Conservation (phyloP, 2,888 invertebrate genomes). For the Eumerus sabulonum region DNA sequence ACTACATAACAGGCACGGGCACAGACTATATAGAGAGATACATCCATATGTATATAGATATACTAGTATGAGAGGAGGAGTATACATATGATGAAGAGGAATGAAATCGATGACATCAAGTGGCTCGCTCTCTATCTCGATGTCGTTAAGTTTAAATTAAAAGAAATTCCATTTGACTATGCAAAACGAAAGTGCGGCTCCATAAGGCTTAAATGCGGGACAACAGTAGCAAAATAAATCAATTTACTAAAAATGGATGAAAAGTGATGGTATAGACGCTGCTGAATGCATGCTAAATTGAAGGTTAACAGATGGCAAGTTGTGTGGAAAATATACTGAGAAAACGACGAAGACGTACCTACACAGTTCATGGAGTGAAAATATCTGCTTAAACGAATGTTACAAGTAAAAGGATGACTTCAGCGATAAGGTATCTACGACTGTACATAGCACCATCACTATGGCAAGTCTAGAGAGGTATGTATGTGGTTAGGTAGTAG, state of each 20-base stretch:
- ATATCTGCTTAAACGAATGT: constrained; percentile 19
- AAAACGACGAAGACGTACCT: constrained; percentile 25
- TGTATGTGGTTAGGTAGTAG: too few relatives aligned
- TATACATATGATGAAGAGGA: too few relatives aligned
- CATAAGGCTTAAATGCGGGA: background rate
- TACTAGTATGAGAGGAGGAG: too few relatives aligned
- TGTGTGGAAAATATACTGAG: background rate
- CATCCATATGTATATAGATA: too few relatives aligned
- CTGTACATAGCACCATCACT: too few relatives aligned
- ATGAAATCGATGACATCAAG: too few relatives aligned
- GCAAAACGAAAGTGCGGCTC: background rate
- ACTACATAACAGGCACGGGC: background rate
- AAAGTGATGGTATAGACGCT: constrained; percentile 16
- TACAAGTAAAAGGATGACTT: constrained; percentile 44
- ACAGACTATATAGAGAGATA: background rate
- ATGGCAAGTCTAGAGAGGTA: too few relatives aligned
- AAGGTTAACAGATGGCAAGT: constrained; percentile 57
- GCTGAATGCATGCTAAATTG: constrained; percentile 16
- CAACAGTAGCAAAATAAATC: constrained; percentile 30
- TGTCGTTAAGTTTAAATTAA: background rate
- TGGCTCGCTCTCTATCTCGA: too few relatives aligned
- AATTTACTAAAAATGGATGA: constrained; percentile 44
- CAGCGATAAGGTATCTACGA: constrained; percentile 51
- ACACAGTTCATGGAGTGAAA: constrained; percentile 30
- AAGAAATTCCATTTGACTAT: background rate